Base-by-base conservation (phyloP, 2,888 invertebrate species). In the Drosophila emarginata region DNA sequence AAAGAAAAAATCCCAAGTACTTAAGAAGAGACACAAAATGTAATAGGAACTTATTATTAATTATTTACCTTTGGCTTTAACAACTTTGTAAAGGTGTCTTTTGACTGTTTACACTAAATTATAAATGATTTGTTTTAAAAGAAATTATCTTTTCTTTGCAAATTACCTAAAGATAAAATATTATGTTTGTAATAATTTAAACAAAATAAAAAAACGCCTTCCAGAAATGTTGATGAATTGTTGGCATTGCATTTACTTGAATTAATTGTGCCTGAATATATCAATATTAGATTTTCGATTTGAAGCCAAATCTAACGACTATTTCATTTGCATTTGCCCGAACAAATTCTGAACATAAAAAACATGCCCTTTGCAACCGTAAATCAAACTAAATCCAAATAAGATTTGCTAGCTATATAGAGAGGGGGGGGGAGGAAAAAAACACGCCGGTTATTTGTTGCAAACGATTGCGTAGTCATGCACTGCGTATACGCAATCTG, bases 401-500 rank as follows among this genome's bases (percentile, higher is more conserved):
- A 45, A 21, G 40, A 45, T 45, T 45, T 45, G 40, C 15, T 9
- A 15, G 40, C 40, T 45, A 18, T 21, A 45, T 12, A 21, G 5
- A 26, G 5, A 26, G 23, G 23, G 23, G 4, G 4, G 23, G 23
- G 23, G 4, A 23, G 23, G 26, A 26, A 26, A 26, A 26, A 26
- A 26, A 26, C 5, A 26, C 11, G 12, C 45, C 12, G 18, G 18
- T 12, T 12, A 45, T 45, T 45, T 21, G 18, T 45, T 45, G 45
- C 45, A 45, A 18, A 21, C 45, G 21, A 21, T 45, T 45, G 45
- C 21, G 45, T 45, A 21, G 45, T 45, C 45, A 45, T 45, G 21
- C 45, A 45, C 11, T 45, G 45, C 87, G 79, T 76, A 87, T 80
- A 61, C 77, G 77, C 72, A 75, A 84, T 77, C 60, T 67, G 56